Conservation (phyloP, 2,797 vertebrate genomes). For the Zenarchopterus dispar region DNA sequence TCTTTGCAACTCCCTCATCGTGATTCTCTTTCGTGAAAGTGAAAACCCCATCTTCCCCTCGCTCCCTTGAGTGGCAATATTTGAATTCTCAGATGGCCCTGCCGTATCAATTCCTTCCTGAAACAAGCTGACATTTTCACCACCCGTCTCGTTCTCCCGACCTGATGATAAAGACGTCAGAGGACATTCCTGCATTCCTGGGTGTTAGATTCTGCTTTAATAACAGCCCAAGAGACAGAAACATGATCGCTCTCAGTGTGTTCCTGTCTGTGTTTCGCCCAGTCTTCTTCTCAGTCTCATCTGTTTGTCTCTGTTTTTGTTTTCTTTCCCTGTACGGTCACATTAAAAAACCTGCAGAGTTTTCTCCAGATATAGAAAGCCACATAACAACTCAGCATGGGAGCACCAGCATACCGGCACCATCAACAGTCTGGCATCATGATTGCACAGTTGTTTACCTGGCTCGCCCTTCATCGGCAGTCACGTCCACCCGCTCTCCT, state of each 20-base stretch:
- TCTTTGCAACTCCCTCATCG: constrained; percentile 18
- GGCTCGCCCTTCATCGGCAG: constrained; percentile 40
- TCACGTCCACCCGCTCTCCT: constrained; percentile 47
- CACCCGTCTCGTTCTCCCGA: constrained; percentile 24
- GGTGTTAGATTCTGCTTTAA: constrained; percentile 62
- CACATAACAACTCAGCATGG: background rate
- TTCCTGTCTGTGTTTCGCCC: constrained; percentile 37
- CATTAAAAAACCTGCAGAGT: constrained; percentile 6
- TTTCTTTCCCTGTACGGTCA: constrained; percentile 9
- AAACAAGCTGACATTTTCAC: constrained; percentile 42
- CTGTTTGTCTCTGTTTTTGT: constrained; percentile 13
- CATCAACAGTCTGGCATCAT: constrained; percentile 25
- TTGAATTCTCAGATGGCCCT: constrained; percentile 58
- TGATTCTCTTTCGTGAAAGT: constrained; percentile 28
- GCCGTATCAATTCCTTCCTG: constrained; percentile 61
- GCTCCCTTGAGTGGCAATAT: constrained; percentile 39
- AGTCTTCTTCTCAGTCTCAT: constrained; percentile 18
- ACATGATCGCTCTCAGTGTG: constrained; percentile 27
- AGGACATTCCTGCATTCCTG: constrained; percentile 72
- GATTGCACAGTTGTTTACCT: constrained; percentile 46
- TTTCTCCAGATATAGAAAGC: constrained; percentile 6
- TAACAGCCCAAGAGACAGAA: constrained; percentile 57
- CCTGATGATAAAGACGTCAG: constrained; percentile 66
- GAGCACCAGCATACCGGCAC: constrained; percentile 13
- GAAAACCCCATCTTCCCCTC: constrained; percentile 35